These are phyloP conservation scores for Mobula birostris DNA, from an alignment of 2,113 vertebrate species.

Conservation along the genomic window DNA sequence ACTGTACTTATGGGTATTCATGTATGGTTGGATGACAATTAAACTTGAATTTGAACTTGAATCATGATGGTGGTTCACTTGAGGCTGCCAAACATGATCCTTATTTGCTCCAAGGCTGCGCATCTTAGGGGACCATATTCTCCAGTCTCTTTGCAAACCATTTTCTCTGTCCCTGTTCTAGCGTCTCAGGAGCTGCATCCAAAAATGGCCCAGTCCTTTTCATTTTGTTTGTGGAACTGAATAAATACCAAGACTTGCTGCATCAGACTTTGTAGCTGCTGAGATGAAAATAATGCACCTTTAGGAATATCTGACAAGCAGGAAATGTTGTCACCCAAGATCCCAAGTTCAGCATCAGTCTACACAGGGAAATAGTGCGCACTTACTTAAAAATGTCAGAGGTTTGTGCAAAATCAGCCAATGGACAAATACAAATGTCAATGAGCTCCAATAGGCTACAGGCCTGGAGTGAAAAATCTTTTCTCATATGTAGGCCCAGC, in stretches of 20 bases:
- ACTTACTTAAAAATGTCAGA: not conserved
- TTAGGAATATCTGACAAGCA: no score
- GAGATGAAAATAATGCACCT: not conserved
- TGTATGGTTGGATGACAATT: no score
- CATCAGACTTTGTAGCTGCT: not conserved
- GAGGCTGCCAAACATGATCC: not conserved
- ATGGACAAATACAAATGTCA: not conserved
- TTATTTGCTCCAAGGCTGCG: not conserved
- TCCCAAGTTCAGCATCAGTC: not conserved
- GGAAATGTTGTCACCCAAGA: not conserved
- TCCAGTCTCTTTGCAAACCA: not conserved
- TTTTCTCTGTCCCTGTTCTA: not conserved
- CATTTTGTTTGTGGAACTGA: not conserved
- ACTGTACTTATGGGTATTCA: no score
- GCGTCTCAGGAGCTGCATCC: not conserved
- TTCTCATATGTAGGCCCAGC: not conserved
- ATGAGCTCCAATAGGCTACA: not conserved
- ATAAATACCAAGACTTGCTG: not conserved
- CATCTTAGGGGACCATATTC: not conserved
- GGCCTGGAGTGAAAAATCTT: not conserved
- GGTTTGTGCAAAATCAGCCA: not conserved
- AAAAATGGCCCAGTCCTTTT: not conserved
- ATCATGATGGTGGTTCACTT: not conserved
- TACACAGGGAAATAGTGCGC: not conserved
- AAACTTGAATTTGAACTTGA: not conserved